Conservation (phyloP, 2,797 vertebrate genomes). For the Sylvilagus floridanus region DNA sequence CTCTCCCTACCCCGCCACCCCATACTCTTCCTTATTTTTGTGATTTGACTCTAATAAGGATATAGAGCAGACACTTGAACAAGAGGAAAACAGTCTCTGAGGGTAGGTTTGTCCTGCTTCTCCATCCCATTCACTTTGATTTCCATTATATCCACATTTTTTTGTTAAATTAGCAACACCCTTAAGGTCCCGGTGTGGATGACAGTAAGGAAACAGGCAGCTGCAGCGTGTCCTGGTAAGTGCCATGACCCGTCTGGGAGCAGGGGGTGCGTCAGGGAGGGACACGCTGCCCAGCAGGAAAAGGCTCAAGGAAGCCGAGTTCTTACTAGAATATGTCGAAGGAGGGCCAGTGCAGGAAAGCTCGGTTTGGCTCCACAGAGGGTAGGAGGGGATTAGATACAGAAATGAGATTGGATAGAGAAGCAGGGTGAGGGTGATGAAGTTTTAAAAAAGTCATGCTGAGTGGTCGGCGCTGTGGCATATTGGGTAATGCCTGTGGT, state of each 20-base stretch:
- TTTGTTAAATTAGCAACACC: constrained; percentile 28
- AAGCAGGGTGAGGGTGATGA: neutral
- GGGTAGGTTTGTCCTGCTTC: neutral
- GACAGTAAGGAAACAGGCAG: neutral
- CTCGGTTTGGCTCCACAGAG: neutral
- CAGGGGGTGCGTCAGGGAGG: neutral
- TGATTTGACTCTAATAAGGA: constrained; percentile 8
- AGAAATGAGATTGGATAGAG: neutral
- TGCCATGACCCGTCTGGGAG: neutral
- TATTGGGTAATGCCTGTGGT: no score
- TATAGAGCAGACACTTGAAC: neutral
- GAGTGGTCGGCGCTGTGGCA: neutral
- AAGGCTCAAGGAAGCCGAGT: neutral
- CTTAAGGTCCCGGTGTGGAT: neutral
- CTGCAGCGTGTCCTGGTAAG: neutral
- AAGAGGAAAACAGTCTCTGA: neutral
- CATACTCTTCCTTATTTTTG: neutral
- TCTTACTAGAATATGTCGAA: neutral
- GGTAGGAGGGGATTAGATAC: neutral
- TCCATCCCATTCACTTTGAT: neutral
- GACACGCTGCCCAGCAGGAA: neutral
- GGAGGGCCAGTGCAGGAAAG: neutral
- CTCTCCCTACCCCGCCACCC: neutral
- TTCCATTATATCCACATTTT: neutral
- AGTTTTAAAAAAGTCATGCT: neutral